Percentiles rank a stretch among this genome's conserved stretches.
Conservation (phyloP, 1,140 invertebrate species). For the Conus ventricosus region DNA sequence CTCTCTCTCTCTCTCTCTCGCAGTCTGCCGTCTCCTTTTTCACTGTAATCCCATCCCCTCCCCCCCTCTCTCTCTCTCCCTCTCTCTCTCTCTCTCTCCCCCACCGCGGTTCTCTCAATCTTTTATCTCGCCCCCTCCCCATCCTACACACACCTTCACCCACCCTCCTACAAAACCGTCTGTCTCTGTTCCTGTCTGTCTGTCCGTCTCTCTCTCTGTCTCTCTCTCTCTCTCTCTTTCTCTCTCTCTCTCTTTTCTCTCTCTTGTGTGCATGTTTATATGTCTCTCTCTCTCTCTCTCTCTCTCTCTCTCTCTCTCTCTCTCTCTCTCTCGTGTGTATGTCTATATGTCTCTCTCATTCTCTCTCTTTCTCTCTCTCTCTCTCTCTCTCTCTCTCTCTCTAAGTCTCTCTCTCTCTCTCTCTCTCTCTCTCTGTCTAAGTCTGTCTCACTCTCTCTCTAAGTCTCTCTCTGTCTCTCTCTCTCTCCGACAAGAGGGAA, state of each 20-base stretch:
- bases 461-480: too few relatives aligned
- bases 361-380: neutral
- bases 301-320: constrained; percentile 5
- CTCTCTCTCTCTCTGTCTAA: too few relatives aligned
- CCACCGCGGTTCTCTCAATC: too few relatives aligned
- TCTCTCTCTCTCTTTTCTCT: too few relatives aligned
- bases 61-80: neutral
- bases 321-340: neutral
- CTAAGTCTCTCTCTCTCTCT: neutral
- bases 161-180: too few relatives aligned
- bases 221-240: neutral
- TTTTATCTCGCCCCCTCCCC: too few relatives aligned
- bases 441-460: too few relatives aligned
- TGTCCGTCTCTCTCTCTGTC: neutral
- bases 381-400: neutral
- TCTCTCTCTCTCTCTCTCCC: neutral
- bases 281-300: constrained; percentile 25
- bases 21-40: neutral
- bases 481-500: too few relatives aligned
- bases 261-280: neutral
- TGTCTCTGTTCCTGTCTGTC: too few relatives aligned
- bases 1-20: neutral
- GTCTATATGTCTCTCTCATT: constrained; percentile 2
- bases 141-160: too few relatives aligned
- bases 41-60: too few relatives aligned